phyloP scores from a whole-genome alignment of 1,140 invertebrate genomes.

The Drosophila erecta region DNA sequence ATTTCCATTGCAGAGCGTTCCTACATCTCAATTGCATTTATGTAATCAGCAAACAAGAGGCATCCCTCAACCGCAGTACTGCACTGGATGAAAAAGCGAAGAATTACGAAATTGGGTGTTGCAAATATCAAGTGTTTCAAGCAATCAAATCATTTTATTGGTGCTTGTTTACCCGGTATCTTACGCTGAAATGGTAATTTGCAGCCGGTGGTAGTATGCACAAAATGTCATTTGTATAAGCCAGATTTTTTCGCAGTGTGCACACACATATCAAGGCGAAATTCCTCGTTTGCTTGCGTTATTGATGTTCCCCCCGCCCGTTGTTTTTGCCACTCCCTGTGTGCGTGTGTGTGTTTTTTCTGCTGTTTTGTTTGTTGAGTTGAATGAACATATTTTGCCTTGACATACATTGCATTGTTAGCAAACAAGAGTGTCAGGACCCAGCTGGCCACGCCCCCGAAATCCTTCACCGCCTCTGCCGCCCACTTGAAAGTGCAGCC shows the following conservation, averaged over 20 bases:
- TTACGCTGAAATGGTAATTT: too few relatives aligned
- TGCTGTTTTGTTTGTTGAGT: slow-evolving; percentile 62
- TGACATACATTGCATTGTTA: slow-evolving; percentile 81
- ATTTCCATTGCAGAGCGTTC: slow-evolving; percentile 51
- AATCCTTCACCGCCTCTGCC: slow-evolving; percentile 14
- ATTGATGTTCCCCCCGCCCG: slow-evolving; percentile 58
- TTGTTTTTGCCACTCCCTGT: slow-evolving; percentile 41
- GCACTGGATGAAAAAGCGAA: not conserved
- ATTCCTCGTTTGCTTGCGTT: slow-evolving; percentile 56
- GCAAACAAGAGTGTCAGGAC: slow-evolving; percentile 77
- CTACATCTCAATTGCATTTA: slow-evolving; percentile 74
- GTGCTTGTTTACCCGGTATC: too few relatives aligned
- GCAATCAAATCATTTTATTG: too few relatives aligned
- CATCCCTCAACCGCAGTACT: slow-evolving; percentile 1
- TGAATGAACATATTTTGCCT: slow-evolving; percentile 81
- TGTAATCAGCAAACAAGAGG: slow-evolving; percentile 65
- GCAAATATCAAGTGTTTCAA: too few relatives aligned
- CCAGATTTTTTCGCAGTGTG: not conserved
- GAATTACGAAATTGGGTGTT: too few relatives aligned
- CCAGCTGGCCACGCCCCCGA: slow-evolving; percentile 30
- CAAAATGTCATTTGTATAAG: too few relatives aligned
- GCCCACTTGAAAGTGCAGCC: slow-evolving; percentile 53
- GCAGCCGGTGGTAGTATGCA: too few relatives aligned
- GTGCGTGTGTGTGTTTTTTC: slow-evolving; percentile 12
- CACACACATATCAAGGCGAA: slow-evolving; percentile 26